Base-by-base conservation (phyloP, 2,888 invertebrate species). In the Acleris laterana region DNA sequence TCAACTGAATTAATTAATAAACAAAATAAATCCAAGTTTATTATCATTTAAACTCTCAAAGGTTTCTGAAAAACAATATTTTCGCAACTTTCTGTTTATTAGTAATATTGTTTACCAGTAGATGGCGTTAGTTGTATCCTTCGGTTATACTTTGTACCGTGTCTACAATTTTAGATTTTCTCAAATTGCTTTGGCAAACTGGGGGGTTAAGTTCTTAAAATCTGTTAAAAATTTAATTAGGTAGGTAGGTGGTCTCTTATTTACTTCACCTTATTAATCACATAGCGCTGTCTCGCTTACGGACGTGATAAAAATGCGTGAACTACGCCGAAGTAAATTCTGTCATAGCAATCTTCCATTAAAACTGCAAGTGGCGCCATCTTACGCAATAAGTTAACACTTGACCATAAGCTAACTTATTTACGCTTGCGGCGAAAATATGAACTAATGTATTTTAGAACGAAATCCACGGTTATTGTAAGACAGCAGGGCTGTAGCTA, bases 81-180 rank as follows among this genome's bases (percentile, higher is more conserved):
- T 11, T 38, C 19, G n/a, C 16, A 13, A 1, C 0, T 1, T 20
- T 5, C 4, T 0, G n/a, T 22, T 32, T 28, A 50, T 4, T 57
- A 20, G 20, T 46, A 28, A 51, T 20, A 20, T 46, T 17, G 11
- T 28, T 2, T 5, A 2, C 20, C 13, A 2, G 17, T 13, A 58
- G 64, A 64, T 59, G 64, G 53, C 64, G 19, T 22, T 49, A 42
- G n/a, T 42, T 17, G 53, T 49, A 13, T 16, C 32, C 38, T 13
- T 7, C 25, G 6, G 7, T 3, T 6, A n/a, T 11, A 49, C 48
- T 19, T 49, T 49, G 17, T 32, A 6, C 28, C 2, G 1, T 28
- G 28, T 6, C 28, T 3, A 28, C 28, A 28, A 28, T 28, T 6
- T 28, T 28, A 6, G 6, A 28, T 28, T 28, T 32, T 1, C 9